Evolutionary conservation across 1,140 invertebrate species (phyloP).

Genomic region (Cotesia chilonis): DNA sequence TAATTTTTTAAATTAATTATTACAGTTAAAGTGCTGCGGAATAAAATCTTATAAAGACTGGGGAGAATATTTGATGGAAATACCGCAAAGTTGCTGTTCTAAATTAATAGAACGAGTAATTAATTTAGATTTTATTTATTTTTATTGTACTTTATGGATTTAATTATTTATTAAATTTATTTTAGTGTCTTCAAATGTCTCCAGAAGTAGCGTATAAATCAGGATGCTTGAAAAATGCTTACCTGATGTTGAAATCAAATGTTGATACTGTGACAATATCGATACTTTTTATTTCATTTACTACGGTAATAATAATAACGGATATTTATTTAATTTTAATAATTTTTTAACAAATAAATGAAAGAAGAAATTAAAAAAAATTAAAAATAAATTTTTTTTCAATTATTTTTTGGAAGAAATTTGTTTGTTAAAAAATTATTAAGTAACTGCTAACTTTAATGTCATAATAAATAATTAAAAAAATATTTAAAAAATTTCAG

Average conservation of each 20-base stretch:
- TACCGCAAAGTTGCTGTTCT: conserved; percentile 51
- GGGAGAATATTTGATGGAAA: conserved; percentile 40
- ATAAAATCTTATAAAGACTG: conserved; percentile 49
- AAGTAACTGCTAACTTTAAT: too few species aligned
- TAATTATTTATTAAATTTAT: conserved; percentile 26
- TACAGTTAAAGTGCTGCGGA: conserved; percentile 50
- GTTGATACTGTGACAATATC: conserved; percentile 44
- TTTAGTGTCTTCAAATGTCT: conserved; percentile 48
- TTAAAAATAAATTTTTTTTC: neutral
- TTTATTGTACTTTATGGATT: neutral
- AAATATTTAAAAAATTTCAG: conserved; percentile 20
- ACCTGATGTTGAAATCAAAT: conserved; percentile 46
- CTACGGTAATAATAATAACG: conserved; percentile 38
- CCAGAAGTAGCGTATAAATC: conserved; percentile 43
- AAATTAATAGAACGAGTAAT: conserved; percentile 41
- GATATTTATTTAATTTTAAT: neutral
- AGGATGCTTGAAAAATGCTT: conserved; percentile 46
- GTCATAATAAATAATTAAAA: too few species aligned
- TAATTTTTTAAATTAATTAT: neutral
- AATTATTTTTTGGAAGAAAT: too few species aligned
- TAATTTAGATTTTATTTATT: conserved; percentile 21
- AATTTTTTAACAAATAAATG: neutral
- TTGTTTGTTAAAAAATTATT: too few species aligned
- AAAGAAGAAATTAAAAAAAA: conserved; percentile 1
- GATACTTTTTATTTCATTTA: conserved; percentile 41